A percentile compares a stretch with the other conserved stretches of the same genome.
Conservation (phyloP, 2,797 vertebrate genomes). For the Cossypha caffra region DNA sequence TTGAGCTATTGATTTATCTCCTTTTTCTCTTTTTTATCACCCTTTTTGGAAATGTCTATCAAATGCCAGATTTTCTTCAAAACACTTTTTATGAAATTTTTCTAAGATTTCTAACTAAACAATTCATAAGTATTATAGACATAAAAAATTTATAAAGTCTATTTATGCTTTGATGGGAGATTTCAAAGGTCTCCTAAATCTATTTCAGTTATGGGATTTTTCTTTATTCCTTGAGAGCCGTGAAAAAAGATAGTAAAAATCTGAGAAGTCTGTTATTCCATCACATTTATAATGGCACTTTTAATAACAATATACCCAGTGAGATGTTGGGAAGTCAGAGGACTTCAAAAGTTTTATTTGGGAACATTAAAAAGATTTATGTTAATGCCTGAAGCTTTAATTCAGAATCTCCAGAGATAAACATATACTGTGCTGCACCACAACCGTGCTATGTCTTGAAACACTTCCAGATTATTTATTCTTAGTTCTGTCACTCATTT, state of each 20-base stretch:
- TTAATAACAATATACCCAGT: neutral
- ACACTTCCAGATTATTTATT: neutral
- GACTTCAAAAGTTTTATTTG: constrained; percentile 2
- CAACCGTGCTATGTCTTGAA: neutral
- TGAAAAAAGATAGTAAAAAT: neutral
- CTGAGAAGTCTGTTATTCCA: neutral
- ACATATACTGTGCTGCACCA: neutral
- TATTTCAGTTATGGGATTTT: neutral
- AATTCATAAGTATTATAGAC: neutral
- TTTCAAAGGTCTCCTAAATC: neutral
- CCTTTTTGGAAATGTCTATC: neutral
- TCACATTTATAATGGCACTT: neutral
- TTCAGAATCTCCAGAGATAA: neutral
- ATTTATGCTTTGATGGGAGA: neutral
- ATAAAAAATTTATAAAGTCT: neutral
- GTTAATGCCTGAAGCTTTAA: neutral
- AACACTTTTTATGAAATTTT: neutral
- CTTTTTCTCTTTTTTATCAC: neutral
- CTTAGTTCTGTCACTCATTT: neutral
- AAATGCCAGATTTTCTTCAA: neutral
- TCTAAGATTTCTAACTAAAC: neutral
- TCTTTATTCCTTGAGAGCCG: neutral
- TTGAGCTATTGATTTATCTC: neutral
- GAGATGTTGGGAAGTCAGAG: neutral
- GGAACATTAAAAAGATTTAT: neutral